A percentile compares a stretch with the other conserved stretches of the same genome.
Conservation (phyloP, 2,113 vertebrate species). For the Chaetodon trifascialis region DNA sequence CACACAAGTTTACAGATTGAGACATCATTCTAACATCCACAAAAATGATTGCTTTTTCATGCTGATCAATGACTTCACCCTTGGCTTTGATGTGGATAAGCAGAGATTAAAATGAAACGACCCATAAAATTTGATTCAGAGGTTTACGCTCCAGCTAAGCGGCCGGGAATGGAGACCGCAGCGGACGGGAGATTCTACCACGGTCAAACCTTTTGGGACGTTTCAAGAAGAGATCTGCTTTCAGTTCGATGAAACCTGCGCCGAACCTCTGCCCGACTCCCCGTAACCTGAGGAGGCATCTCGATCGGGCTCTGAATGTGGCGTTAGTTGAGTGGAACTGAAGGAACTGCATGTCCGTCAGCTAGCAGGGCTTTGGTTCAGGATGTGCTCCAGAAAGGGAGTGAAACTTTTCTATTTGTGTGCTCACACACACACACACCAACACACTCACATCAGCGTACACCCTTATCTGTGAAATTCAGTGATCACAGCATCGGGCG, state of each 20-base stretch:
- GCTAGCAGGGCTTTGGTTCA: slow-evolving; percentile 75
- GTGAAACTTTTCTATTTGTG: slow-evolving; percentile 20
- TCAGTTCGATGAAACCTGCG: background rate
- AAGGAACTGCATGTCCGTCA: slow-evolving; percentile 35
- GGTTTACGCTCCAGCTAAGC: slow-evolving; percentile 36
- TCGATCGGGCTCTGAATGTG: slow-evolving; percentile 32
- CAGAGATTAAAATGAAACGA: slow-evolving; percentile 66
- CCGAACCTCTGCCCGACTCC: slow-evolving; percentile 25
- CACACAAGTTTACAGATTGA: slow-evolving; percentile 59
- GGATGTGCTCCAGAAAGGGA: slow-evolving; percentile 63
- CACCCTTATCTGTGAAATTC: slow-evolving; percentile 20
- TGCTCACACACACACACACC: background rate
- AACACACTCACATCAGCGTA: background rate
- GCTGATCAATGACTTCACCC: slow-evolving; percentile 72
- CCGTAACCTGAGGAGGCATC: slow-evolving; percentile 58
- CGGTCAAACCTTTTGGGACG: slow-evolving; percentile 2
- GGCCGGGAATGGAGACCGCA: slow-evolving; percentile 29
- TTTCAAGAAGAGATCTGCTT: slow-evolving; percentile 7
- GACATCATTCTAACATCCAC: slow-evolving; percentile 59
- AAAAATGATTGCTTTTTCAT: slow-evolving; percentile 66
- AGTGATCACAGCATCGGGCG: slow-evolving; percentile 37
- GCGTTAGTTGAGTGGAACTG: slow-evolving; percentile 15
- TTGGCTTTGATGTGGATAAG: slow-evolving; percentile 58
- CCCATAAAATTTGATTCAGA: slow-evolving; percentile 66
- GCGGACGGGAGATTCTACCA: background rate